A percentile compares a stretch with the other conserved stretches of the same genome.
Conservation (phyloP, 2,888 invertebrate genomes). For the Aplocera efformata region DNA sequence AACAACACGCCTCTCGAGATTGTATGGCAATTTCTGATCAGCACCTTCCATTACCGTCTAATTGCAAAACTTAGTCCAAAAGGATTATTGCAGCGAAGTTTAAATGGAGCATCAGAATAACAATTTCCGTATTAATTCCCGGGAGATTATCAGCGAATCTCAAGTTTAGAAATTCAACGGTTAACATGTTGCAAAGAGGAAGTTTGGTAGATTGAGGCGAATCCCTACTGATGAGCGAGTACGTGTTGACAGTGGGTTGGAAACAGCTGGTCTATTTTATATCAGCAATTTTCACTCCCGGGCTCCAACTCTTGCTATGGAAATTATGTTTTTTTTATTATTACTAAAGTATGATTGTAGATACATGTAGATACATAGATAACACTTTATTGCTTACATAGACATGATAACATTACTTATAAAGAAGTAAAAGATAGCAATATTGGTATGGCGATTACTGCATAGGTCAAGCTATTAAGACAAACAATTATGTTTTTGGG, state of each 20-base stretch:
- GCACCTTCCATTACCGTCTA: conserved; percentile 17
- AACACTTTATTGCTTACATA: too few relatives aligned
- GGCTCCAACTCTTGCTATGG: neutral
- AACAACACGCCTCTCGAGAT: neutral
- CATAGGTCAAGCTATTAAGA: too few relatives aligned
- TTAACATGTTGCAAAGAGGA: conserved; percentile 56
- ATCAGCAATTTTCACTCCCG: neutral
- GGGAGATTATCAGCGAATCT: conserved; percentile 52
- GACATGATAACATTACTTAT: too few relatives aligned
- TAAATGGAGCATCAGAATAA: conserved; percentile 42
- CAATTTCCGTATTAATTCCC: conserved; percentile 51
- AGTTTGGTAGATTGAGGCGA: conserved; percentile 63
- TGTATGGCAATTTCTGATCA: conserved; percentile 6
- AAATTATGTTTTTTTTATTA: too few relatives aligned
- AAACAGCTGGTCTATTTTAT: conserved; percentile 1
- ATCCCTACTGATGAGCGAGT: conserved; percentile 53
- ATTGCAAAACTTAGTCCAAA: conserved; percentile 32
- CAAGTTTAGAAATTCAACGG: conserved; percentile 56
- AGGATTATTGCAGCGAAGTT: conserved; percentile 38
- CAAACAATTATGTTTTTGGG: too few relatives aligned
- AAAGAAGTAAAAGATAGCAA: too few relatives aligned
- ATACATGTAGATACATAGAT: too few relatives aligned
- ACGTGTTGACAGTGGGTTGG: neutral
- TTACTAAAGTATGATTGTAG: too few relatives aligned
- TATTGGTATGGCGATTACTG: too few relatives aligned